Conservation (phyloP, 2,797 vertebrate species). For the Geotrypetes seraphini region DNA sequence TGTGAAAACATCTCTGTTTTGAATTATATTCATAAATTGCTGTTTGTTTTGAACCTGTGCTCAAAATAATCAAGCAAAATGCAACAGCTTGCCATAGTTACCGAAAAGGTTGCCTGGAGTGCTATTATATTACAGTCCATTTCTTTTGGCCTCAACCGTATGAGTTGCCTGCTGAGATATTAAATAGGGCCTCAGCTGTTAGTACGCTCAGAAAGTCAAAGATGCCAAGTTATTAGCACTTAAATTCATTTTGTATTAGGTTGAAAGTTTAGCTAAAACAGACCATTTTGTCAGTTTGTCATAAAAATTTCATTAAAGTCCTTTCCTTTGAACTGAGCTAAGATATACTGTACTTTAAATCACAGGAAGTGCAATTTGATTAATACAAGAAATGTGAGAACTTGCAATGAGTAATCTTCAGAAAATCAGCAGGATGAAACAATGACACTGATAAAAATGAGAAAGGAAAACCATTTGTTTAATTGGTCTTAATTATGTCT, state of each 20-base stretch:
- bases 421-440: not conserved
- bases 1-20: not conserved
- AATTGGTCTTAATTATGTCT: slow-evolving; percentile 14
- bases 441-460: slow-evolving; percentile 14
- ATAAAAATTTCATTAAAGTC: not conserved
- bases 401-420: not conserved
- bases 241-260: slow-evolving; percentile 14
- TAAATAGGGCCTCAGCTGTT: slow-evolving; percentile 9
- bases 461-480: slow-evolving; percentile 4
- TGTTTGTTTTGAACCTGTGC: accelerated
- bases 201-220: slow-evolving; percentile 7
- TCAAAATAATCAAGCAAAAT: too few relatives aligned
- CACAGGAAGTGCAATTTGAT: not conserved
- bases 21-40: not conserved
- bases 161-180: slow-evolving; percentile 12
- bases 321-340: slow-evolving; percentile 5
- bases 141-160: not conserved
- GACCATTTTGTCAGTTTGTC: not conserved
- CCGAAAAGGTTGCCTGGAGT: not conserved
- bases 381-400: not conserved
- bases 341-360: not conserved
- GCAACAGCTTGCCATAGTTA: slow-evolving; percentile 9
- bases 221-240: slow-evolving; percentile 13
- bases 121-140: slow-evolving; percentile 4
- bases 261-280: slow-evolving; percentile 11